These are phyloP conservation scores for Carposina sasakii DNA, from an alignment of 1,140 invertebrate species.

Conservation along the genomic window DNA sequence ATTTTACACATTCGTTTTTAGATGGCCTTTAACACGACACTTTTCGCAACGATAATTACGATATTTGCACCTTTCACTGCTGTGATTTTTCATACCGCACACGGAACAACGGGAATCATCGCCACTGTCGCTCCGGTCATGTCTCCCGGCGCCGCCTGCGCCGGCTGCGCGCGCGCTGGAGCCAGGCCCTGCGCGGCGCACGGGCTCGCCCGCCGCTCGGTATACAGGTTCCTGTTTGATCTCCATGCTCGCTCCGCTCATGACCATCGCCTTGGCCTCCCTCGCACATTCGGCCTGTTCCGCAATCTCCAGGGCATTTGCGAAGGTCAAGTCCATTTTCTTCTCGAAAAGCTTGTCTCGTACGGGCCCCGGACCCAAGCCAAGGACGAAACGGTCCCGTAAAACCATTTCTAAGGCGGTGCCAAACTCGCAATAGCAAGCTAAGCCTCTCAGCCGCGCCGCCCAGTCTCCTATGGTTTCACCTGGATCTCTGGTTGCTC, in stretches of 20 bases:
- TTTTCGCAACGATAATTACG: background rate
- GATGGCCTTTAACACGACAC: background rate
- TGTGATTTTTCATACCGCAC: slow-evolving; percentile 1
- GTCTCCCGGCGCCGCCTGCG: no score
- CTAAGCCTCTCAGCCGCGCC: slow-evolving; percentile 2
- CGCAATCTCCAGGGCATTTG: slow-evolving; percentile 5
- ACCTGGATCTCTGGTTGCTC: background rate
- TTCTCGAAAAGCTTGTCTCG: slow-evolving; percentile 3
- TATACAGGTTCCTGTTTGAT: background rate
- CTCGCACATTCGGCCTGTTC: background rate
- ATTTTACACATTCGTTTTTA: background rate
- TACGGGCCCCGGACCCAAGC: slow-evolving; percentile 1
- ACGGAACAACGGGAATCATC: slow-evolving; percentile 3
- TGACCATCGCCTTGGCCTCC: background rate
- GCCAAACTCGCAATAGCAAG: slow-evolving; percentile 6
- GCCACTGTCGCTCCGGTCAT: no score
- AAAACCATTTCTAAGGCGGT: slow-evolving; percentile 6
- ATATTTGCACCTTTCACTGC: background rate
- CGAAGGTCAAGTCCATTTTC: background rate
- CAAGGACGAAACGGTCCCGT: slow-evolving; percentile 9
- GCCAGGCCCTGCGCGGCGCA: background rate
- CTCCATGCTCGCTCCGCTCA: no score
- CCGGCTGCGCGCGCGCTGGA: background rate
- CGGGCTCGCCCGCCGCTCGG: background rate
- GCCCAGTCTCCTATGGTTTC: slow-evolving; percentile 9